A percentile compares a stretch with the other conserved stretches of the same genome.
phyloP scores from a whole-genome alignment of 2,888 invertebrate genomes.

The Drosophila peninsularis region DNA sequence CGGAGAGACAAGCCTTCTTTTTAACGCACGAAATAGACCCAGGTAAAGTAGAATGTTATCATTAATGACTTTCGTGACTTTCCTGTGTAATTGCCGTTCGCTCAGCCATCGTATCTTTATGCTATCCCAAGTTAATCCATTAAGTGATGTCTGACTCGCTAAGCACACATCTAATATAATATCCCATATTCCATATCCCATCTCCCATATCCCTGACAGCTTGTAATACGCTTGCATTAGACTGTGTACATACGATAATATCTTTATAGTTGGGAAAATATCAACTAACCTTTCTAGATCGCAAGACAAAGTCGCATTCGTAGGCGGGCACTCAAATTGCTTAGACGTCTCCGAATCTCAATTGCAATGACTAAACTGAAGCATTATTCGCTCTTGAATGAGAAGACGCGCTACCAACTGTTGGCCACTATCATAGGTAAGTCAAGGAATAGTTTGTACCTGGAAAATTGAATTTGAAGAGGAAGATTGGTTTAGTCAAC shows the following conservation, averaged over 20 bases:
- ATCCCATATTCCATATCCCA: too few species aligned
- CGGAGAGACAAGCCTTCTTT: constrained; percentile 16
- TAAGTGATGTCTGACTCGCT: neutral
- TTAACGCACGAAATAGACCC: neutral
- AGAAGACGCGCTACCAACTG: constrained; percentile 62
- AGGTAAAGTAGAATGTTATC: neutral
- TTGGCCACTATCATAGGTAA: constrained; percentile 73
- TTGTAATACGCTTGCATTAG: constrained; percentile 4
- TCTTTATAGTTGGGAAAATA: constrained; percentile 6
- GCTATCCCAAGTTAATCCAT: constrained; percentile 3
- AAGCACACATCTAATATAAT: constrained; percentile 13
- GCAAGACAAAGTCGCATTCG: constrained; percentile 11
- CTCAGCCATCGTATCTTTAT: constrained; percentile 19
- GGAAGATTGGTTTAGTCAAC: constrained; percentile 72
- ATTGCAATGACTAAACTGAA: constrained; percentile 32
- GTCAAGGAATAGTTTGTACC: neutral
- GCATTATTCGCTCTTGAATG: constrained; percentile 45
- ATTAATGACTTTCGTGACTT: too few species aligned
- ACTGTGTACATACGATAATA: neutral
- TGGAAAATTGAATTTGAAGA: accelerated
- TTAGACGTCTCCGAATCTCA: constrained; percentile 8
- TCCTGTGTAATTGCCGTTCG: constrained; percentile 1
- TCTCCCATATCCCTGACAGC: too few species aligned
- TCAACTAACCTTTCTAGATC: constrained; percentile 1
- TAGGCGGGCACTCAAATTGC: neutral